phyloP scores from a whole-genome alignment of 1,140 invertebrate genomes.

The Liolophura sinensis region DNA sequence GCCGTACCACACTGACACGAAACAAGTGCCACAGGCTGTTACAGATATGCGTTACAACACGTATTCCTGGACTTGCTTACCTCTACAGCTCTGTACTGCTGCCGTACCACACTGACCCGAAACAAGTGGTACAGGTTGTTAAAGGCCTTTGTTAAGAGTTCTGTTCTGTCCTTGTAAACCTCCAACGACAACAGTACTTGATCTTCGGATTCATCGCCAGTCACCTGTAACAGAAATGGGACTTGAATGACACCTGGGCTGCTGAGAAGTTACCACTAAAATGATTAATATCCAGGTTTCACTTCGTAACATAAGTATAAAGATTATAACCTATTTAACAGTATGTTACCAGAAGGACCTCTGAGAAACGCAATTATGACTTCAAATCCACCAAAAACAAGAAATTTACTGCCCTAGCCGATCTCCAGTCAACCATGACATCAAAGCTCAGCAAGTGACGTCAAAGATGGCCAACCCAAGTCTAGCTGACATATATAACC shows the following conservation, averaged over 20 bases:
- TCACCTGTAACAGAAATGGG: constrained; percentile 65
- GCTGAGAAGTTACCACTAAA: neutral
- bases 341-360: no score
- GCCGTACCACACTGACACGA: constrained; percentile 36
- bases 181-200: constrained; percentile 81
- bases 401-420: no score
- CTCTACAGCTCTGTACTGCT: constrained; percentile 39
- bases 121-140: constrained; percentile 93
- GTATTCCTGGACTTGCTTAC: constrained; percentile 15
- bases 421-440: no score
- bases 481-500: no score
- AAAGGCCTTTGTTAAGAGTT: constrained; percentile 79
- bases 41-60: constrained; percentile 81
- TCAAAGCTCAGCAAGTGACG: no score
- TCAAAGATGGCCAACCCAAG: no score
- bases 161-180: constrained; percentile 77
- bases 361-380: no score
- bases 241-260: no score
- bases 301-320: no score
- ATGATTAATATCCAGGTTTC: constrained; percentile 12
- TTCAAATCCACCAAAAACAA: no score
- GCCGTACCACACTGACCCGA: constrained; percentile 36
- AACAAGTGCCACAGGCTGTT: constrained; percentile 93
- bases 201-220: constrained; percentile 88
- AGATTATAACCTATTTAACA: no score